phyloP scores from a whole-genome alignment of 2,888 invertebrate genomes.

The Drosophila colorata region DNA sequence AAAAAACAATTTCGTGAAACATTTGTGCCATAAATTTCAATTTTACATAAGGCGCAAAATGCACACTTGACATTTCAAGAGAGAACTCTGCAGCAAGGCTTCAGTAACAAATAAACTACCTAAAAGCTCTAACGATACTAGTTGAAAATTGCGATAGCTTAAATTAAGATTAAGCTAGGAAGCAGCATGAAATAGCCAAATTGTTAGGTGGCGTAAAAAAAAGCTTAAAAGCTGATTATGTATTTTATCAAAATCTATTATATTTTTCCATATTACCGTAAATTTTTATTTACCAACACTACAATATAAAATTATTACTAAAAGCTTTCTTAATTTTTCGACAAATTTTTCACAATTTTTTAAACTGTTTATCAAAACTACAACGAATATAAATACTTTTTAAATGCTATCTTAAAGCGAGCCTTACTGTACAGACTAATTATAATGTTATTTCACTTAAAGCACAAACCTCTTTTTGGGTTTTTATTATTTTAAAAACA shows the following conservation, averaged over 20 bases:
- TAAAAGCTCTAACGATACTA: conserved; percentile 3
- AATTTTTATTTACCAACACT: no score
- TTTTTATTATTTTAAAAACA: not conserved
- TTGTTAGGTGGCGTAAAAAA: not conserved
- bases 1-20: conserved; percentile 62
- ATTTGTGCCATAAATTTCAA: conserved; percentile 65
- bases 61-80: conserved; percentile 44
- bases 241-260: not conserved
- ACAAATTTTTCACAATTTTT: no score
- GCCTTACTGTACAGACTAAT: no score
- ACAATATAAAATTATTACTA: no score
- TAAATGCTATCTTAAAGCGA: no score
- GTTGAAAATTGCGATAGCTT: not conserved
- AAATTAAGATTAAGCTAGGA: conserved; percentile 1
- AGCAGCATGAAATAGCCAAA: not conserved
- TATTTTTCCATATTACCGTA: not conserved
- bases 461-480: no score
- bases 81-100: conserved; percentile 26
- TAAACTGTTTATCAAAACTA: no score
- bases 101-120: conserved; percentile 29
- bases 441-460: no score
- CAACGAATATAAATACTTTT: no score
- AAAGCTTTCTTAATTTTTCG: no score
- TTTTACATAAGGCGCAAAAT: conserved; percentile 46
- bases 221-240: not conserved